Base-by-base conservation (phyloP, 2,888 invertebrate species). In the Tenthredo notha region DNA sequence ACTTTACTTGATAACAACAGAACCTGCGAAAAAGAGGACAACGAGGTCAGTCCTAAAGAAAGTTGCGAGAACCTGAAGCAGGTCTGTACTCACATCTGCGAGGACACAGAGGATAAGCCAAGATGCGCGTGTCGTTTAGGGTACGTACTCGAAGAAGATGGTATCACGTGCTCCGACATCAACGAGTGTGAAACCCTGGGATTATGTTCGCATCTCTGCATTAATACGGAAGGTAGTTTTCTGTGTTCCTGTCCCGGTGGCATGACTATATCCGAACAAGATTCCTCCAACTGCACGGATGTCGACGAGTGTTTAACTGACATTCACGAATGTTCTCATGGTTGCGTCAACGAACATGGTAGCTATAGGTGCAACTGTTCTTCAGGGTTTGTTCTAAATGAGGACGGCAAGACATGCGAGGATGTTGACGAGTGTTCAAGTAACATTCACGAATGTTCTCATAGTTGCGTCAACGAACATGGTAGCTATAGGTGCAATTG, bases 401-500 rank as follows among this genome's bases (percentile, higher is more conserved):
- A 92, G 0, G 94, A 95, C 87, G 93, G 92, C 12, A 91, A 89
- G 85, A 93, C 90, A 1, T 92, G 91, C 85, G 54, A 90, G 3
- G 37, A 92, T 3, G 21, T 86, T 0, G 85, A 89, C 43, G 87
- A 87, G 5, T 92, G 92, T 50, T 84, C 37, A 7, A 54, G 15
- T 10, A 25, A 50, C 1, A 86, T 74, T 15, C 88, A 90, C 5
- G 88, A 89, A 1, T 95, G 95, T 86, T 94, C 95, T 1, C 90
- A 93, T 10, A 90, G 90, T 33, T 95, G 95, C 89, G 89, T 94
- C 21, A 94, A 94, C 87, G 93, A 93, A 15, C 93, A 93, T n/a
- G 95, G 95, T 4, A 93, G 94, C 0, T 95, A 94, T 89, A 91
- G 92, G 75, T 96, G 96, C 89, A 91, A 90, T 25, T 96, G 96